phyloP scores from a whole-genome alignment of 2,888 invertebrate genomes.

The Tanytarsus gracilentus region DNA sequence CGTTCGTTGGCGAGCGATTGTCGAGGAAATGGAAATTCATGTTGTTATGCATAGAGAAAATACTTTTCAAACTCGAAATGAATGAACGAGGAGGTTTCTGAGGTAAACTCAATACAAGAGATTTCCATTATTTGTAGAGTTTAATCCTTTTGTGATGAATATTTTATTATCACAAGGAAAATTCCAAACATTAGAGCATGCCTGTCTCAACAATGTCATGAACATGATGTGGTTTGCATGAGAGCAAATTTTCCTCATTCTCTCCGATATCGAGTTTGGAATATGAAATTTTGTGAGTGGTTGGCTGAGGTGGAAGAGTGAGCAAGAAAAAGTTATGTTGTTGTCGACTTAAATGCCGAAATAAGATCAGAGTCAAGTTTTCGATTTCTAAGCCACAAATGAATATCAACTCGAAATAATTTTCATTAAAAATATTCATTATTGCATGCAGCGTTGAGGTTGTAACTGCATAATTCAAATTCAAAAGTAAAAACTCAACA shows the following conservation, averaged over 20 bases:
- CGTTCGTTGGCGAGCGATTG: too few species aligned
- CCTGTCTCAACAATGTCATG: conserved; percentile 12
- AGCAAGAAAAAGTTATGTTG: not conserved
- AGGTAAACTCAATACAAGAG: conserved; percentile 22
- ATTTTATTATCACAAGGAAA: conserved; percentile 21
- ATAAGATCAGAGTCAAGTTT: too few species aligned
- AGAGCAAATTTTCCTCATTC: conserved; percentile 1
- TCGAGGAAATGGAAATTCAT: conserved; percentile 10
- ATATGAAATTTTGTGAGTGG: not conserved
- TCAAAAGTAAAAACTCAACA: too few species aligned
- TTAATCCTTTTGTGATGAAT: conserved; percentile 28
- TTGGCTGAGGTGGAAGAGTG: not conserved
- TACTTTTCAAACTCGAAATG: not conserved
- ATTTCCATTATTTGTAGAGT: conserved; percentile 28
- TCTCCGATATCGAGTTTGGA: not conserved
- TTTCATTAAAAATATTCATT: too few species aligned
- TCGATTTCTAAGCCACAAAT: not conserved
- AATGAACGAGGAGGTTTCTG: conserved; percentile 12
- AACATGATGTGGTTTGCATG: conserved; percentile 6
- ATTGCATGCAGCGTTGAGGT: too few species aligned
- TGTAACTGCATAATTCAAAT: too few species aligned
- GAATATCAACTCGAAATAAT: conserved; percentile 3
- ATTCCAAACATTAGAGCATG: not conserved
- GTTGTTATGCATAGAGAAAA: conserved; percentile 5
- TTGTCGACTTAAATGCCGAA: too few species aligned